These are phyloP conservation scores for Brachymystax lenok DNA, from an alignment of 2,797 vertebrate genomes.

Conservation along the genomic window DNA sequence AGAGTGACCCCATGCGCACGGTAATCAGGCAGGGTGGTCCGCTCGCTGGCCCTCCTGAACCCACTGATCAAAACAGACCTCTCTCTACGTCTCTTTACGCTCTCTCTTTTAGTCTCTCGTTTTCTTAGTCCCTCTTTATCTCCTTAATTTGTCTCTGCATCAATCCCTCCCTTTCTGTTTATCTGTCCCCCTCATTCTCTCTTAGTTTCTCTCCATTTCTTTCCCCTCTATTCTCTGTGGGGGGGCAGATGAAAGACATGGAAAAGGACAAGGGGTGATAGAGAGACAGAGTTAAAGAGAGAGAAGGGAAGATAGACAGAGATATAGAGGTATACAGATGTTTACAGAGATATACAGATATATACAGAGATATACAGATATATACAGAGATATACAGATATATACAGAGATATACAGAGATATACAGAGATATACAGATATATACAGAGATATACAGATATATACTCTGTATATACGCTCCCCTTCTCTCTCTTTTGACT, in stretches of 20 bases:
- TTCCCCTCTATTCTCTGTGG: not conserved
- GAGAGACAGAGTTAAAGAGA: conserved; percentile 54
- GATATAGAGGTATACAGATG: too few relatives aligned
- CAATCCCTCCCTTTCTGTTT: not conserved
- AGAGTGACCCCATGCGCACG: conserved; percentile 41
- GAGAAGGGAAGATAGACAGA: not conserved
- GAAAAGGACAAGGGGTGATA: conserved; percentile 63
- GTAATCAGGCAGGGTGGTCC: conserved; percentile 4
- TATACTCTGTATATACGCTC: not conserved
- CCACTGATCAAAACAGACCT: conserved; percentile 52
- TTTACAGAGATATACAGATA: too few relatives aligned
- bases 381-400: not conserved
- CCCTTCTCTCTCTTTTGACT: conserved; percentile 26
- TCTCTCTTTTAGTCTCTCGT: conserved; percentile 45
- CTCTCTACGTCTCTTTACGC: not conserved
- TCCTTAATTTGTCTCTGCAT: not conserved
- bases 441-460: not conserved
- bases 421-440: not conserved
- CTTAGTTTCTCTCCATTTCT: not conserved
- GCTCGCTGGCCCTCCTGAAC: conserved; percentile 9
- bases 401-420: too few relatives aligned
- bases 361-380: too few relatives aligned
- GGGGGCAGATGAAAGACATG: conserved; percentile 9
- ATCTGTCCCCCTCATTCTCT: not conserved
- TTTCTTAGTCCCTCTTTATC: conserved; percentile 13